Evolutionary conservation across 2,113 vertebrate genomes (phyloP), one percentile per base, ranked within the genome.

Genomic region (Lanius collurio): DNA sequence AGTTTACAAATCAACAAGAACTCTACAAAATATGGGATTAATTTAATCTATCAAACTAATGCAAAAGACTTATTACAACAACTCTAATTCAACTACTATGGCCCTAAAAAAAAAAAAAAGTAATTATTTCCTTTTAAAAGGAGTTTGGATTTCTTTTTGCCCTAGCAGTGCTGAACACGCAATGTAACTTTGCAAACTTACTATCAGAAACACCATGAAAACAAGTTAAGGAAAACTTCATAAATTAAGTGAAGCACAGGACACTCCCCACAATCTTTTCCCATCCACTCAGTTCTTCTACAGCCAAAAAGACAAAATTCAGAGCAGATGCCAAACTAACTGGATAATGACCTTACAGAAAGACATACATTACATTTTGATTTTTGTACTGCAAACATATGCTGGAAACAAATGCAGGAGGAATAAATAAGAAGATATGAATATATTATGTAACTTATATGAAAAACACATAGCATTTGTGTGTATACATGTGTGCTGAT

Each of bases 161-260:
- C 15, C 15, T 28, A 37, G 9, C 19, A 79, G 35, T 0, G 0
- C 6, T 1, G 0, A 2, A 5, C 7, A 23, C 11, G 22, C 28
- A 57, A 21, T 22, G 13, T 50, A 49, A 41, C 50, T 88, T 39
- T 55, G 12, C 33, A 42, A 33, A 31, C 27, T 50, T 52, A 31
- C 26, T 37, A 27, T 28, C 22, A 44, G 56, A 75, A 92, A 84
- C 13, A 78, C 1, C 27, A 39, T 7, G 16, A 62, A 19, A 90
- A 83, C 22, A 74, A 68, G 56, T 23, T 23, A 3, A 50, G 31
- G 65, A 42, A 3, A 56, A 56, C n/a, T 53, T 46, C 1, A 17
- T 46, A 27, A 59, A 60, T 74, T 50, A 63, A 79, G 24, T 50
- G 15, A 70, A 86, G 23, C 22, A 82, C 15, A 85, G 9, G 17